Evolutionary conservation across 2,888 invertebrate species (phyloP).

Genomic region (Conomelus anceps): DNA sequence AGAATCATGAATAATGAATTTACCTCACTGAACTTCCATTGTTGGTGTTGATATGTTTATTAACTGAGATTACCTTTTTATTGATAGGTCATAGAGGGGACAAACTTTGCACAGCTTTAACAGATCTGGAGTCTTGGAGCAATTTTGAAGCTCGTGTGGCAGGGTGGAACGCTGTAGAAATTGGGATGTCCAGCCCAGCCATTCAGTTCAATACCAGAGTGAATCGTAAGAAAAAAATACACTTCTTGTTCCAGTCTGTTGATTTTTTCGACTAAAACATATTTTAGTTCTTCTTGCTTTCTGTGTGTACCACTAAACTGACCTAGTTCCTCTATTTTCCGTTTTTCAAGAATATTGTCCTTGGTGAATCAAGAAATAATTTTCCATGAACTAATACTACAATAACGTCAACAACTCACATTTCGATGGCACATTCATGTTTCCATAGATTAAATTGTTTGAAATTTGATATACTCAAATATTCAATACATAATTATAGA

Average conservation of each 20-base stretch:
- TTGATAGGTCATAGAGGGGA: conserved; percentile 8
- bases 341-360: too few species aligned
- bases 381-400: too few species aligned
- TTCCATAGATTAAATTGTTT: too few species aligned
- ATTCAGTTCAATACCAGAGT: conserved; percentile 22
- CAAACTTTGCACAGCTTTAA: conserved; percentile 18
- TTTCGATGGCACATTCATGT: too few species aligned
- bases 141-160: conserved; percentile 23
- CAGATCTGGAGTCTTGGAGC: conserved; percentile 24
- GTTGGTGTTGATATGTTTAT: background rate
- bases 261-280: too few species aligned
- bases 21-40: background rate
- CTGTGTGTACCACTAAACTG: too few species aligned
- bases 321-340: too few species aligned
- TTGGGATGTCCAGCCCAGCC: conserved; percentile 21
- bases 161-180: conserved; percentile 21
- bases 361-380: too few species aligned
- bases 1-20: background rate
- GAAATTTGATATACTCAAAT: too few species aligned
- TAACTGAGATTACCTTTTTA: background rate
- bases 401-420: too few species aligned
- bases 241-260: too few species aligned
- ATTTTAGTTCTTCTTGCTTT: background rate
- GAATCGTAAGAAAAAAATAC: conserved; percentile 16
- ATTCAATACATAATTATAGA: too few species aligned